Evolutionary conservation across 2,888 invertebrate species (phyloP), one percentile per base, ranked within the genome.

Genomic region (Dione juno): DNA sequence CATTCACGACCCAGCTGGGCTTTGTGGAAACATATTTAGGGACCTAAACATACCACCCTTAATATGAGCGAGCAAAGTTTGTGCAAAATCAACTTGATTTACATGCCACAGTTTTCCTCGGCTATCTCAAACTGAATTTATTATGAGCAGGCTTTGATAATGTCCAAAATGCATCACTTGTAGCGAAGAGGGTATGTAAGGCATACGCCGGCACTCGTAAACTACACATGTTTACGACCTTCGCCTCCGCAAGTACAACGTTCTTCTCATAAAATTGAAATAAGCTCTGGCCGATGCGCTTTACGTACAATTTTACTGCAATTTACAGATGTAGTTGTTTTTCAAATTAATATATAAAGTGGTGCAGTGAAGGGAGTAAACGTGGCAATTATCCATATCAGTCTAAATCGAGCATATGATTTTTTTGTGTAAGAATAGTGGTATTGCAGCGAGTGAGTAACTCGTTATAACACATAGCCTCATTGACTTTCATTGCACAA

Each of bases 191-290:
- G 69, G 69, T 67, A 70, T 74, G 77, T 79, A 76, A 74, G 75
- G 73, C 75, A 76, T 74, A 74, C 75, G 75, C 67, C 78, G 76
- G 76, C 67, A 75, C 66, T 84, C 85, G 81, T 88, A 88, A 88
- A 88, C 80, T 81, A 84, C 82, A 80, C 81, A 85, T 84, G 84
- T 88, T 88, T 88, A 88, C 84, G 85, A 84, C 79, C 80, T 76
- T 76, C 76, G 77, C 76, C 78, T 74, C 68, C 63, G 63, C 68
- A 67, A 73, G 75, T 69, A 79, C 80, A 77, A 82, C 84, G 81
- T 80, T 80, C 76, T 79, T 78, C 82, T 87, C 86, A 85, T 88
- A 87, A 89, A 88, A 86, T 83, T 79, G 77, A 84, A 84, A 87
- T 84, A 86, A 82, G 81, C 81, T 77, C 75, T 71, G 75, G 76